Evolutionary conservation across 2,888 invertebrate genomes (phyloP), one percentile per base, ranked within the genome.

Genomic region (Hirtodrosophila duncani): DNA sequence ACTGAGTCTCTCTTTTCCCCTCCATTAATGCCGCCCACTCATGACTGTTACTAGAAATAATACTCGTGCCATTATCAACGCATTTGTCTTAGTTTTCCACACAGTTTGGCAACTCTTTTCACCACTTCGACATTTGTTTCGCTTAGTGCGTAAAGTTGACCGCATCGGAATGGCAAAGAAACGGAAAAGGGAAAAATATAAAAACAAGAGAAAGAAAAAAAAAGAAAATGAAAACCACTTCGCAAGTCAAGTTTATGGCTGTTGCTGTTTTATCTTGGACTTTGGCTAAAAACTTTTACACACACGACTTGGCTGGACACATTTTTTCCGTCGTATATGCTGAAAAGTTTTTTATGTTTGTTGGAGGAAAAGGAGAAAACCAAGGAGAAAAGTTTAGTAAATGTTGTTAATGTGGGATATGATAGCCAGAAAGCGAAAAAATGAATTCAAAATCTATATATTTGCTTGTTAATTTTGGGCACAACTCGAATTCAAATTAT

Each of bases 21-120:
- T n/a, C n/a, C n/a, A n/a, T 56, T 63, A 62, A 43, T 52, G 30
- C 21, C 36, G 24, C 51, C 24, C 46, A 49, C 55, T 42, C 29
- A 33, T 34, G 29, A 43, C 34, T 41, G 38, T 70, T 45, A 63
- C 42, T 37, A 50, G 56, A 53, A 74, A 27, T 67, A 68, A 72
- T 71, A 57, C 62, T 51, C 52, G 45, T 45, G 62, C 71, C 60
- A 72, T 75, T 72, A 72, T 64, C 69, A 50, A 57, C 64, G 62
- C 75, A 75, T 72, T 72, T 72, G 67, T 72, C 75, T 72, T 71
- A 62, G 75, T 72, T 69, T 69, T 56, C 29, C 53, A 67, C n/a
- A 50, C 48, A 50, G 30, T 50, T 52, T 53, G 39, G 39, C 39
- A 62, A 63, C 70, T 66, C 70, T 63, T 67, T 71, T 58, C 65